Base-by-base conservation (phyloP, 2,888 invertebrate genomes). In the Mimumesa dahlbomi region DNA sequence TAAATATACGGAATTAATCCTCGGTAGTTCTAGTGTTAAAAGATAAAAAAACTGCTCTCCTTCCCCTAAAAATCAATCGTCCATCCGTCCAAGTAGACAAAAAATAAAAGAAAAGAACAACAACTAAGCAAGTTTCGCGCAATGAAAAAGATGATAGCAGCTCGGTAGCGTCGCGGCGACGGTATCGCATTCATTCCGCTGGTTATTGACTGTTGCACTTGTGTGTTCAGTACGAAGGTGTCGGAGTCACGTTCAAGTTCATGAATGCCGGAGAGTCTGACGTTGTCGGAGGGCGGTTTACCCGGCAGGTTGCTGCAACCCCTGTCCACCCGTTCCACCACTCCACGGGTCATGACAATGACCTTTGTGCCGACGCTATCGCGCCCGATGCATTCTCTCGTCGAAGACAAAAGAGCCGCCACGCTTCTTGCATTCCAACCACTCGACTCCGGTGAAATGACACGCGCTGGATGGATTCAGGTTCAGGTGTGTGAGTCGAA, bases 381-480 rank as follows among this genome's bases (percentile, higher is more conserved):
- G 11, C 16, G 16, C 40, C 16, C 16, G 14, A 11, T 40, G 40
- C 18, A 40, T 40, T 40, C 40, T 14, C 40, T 16, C 11, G 9
- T 2, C 40, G 16, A 40, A 16, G 40, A 40, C 40, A 14, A 40
- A 16, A 40, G 18, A 16, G n/a, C 3, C 4, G n/a, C 2, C 9
- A n/a, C 11, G 9, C 13, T 11, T 21, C 22, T 21, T 21, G n/a
- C 21, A 45, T 18, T n/a, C 9, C 42, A 9, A 11, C 2, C 42
- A 18, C 11, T 43, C 11, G 21, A 11, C 19, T 59, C 40, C 63
- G 49, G 43, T 21, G 50, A 34, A 34, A 34, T 34, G n/a, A n/a
- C 34, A 34, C n/a, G 2, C n/a, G 25, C 25, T 7, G 7, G 4
- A 25, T 25, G 7, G 7, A 25, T 25, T 25, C 25, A n/a, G n/a